phyloP scores from a whole-genome alignment of 2,888 invertebrate genomes.

The Orthosia incerta region DNA sequence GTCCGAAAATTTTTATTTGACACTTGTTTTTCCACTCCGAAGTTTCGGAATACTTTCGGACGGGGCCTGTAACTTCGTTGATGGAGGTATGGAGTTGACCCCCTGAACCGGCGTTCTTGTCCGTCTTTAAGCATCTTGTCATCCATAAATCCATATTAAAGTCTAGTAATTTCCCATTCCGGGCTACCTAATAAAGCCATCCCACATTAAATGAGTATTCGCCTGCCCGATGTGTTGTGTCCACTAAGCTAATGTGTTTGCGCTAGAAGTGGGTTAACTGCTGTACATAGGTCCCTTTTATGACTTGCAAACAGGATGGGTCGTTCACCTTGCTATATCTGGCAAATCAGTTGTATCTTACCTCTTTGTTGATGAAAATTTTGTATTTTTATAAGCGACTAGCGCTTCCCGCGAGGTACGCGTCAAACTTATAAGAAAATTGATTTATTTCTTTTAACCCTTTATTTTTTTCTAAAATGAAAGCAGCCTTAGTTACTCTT shows the following conservation, averaged over 20 bases:
- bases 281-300: conserved; percentile 58
- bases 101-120: neutral
- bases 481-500: no score
- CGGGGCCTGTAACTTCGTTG: no score
- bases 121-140: neutral
- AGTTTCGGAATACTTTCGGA: no score
- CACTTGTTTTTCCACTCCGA: no score
- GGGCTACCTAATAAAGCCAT: conserved; percentile 25
- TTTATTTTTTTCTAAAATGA: no score
- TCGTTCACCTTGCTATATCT: conserved; percentile 49
- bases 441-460: no score
- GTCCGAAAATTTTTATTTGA: no score
- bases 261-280: conserved; percentile 61
- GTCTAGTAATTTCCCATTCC: neutral
- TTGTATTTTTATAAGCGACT: neutral
- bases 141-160: conserved; percentile 11
- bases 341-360: conserved; percentile 11
- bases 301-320: conserved; percentile 50
- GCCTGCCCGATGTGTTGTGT: conserved; percentile 32
- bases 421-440: no score
- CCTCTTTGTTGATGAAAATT: neutral
- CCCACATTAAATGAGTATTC: conserved; percentile 34
- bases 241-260: conserved; percentile 49
- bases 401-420: neutral
- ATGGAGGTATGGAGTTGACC: no score